Conservation (phyloP, 2,797 vertebrate genomes). For the Nasua narica region DNA sequence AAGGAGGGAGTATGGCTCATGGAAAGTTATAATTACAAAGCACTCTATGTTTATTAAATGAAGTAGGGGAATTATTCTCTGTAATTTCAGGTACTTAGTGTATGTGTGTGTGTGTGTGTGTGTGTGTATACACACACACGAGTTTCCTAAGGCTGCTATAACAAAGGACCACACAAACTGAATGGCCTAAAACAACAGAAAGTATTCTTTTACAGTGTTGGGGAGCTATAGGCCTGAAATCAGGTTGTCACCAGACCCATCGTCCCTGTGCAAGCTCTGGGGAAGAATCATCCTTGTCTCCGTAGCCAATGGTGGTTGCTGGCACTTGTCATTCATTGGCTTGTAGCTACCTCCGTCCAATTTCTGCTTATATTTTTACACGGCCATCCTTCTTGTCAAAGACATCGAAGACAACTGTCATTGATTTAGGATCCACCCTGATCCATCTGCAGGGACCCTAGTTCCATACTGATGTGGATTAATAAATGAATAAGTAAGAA, state of each 20-base stretch:
- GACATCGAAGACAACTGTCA: neutral
- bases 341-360: neutral
- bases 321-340: neutral
- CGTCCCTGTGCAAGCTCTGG: neutral
- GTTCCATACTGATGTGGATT: neutral
- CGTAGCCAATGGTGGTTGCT: neutral
- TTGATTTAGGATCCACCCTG: neutral
- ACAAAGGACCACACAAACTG: neutral
- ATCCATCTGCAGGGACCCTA: neutral
- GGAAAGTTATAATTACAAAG: neutral
- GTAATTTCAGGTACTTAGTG: neutral
- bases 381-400: neutral
- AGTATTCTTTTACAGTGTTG: neutral
- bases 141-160: neutral
- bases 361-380: neutral
- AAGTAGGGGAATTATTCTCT: neutral
- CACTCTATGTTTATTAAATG: neutral
- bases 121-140: too few relatives aligned
- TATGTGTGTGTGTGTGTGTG: too few relatives aligned
- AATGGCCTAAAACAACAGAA: neutral
- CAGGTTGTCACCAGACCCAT: neutral
- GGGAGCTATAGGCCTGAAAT: neutral
- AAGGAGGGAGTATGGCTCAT: neutral
- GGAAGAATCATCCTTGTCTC: neutral
- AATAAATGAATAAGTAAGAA: neutral